Evolutionary conservation across 2,113 vertebrate genomes (phyloP).

Genomic region (Channa argus): DNA sequence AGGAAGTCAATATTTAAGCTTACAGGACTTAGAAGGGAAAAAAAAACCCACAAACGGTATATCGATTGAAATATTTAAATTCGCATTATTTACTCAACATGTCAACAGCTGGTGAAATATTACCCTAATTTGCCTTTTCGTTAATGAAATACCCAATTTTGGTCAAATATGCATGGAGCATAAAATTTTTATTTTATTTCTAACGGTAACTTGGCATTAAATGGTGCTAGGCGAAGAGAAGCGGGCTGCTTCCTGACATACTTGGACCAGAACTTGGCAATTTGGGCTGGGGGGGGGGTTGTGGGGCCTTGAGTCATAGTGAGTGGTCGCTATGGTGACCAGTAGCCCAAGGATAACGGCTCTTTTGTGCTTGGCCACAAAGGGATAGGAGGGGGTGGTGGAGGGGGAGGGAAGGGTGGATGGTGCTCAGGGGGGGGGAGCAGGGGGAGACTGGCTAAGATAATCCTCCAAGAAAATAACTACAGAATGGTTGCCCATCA

Average conservation of each 20-base stretch:
- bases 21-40: background rate
- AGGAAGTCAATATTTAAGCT: background rate
- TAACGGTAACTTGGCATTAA: constrained; percentile 29
- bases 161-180: background rate
- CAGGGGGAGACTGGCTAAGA: constrained; percentile 18
- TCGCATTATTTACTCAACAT: background rate
- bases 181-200: background rate
- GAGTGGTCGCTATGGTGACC: constrained; percentile 66
- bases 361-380: constrained; percentile 77
- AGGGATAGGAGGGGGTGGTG: constrained; percentile 41
- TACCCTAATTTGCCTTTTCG: background rate
- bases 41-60: no score
- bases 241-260: constrained; percentile 56
- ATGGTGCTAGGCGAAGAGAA: constrained; percentile 27
- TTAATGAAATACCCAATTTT: background rate
- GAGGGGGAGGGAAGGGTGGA: constrained; percentile 5
- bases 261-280: constrained; percentile 80
- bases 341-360: constrained; percentile 76
- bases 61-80: background rate
- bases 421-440: background rate
- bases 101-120: background rate
- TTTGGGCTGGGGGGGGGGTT: constrained; percentile 17
- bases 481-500: constrained; percentile 22
- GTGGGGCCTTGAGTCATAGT: constrained; percentile 26
- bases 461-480: constrained; percentile 42